Evolutionary conservation across 2,888 invertebrate genomes (phyloP), one percentile per base, ranked within the genome.

Genomic region (Polyommatus icarus): DNA sequence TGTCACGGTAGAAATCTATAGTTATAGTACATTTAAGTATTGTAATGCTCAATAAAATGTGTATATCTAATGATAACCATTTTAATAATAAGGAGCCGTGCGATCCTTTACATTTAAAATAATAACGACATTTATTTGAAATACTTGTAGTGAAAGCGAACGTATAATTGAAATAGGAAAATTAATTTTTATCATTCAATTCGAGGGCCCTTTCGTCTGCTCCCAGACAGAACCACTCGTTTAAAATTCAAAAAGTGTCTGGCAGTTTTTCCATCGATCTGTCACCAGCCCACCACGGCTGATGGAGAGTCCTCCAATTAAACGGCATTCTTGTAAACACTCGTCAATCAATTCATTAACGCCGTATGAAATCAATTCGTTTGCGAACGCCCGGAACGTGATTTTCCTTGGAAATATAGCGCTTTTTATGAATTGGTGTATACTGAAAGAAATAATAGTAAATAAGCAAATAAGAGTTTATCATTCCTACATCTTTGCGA

Each of bases 261-360:
- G 86, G 85, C 88, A 87, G 88, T 86, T 89, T 89, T 86, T 82
- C 80, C 87, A 86, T 80, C 79, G 80, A 88, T 87, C 89, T 87
- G 87, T 88, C 87, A 85, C 54, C 54, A 54, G 54, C 54, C 54
- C 54, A 54, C 82, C 85, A 82, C 77, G 75, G 73, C 77, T 81
- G 82, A 86, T 87, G 84, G 85, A 90, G 88, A 84, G 88, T 84
- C 88, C 86, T 90, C 87, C 91, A 91, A 92, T 92, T 91, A 91
- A 85, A 83, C 82, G 79, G 82, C 85, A 82, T 83, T 85, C 84
- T 87, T 84, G 84, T 85, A 85, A 85, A 88, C 83, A 81, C 84
- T 82, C 80, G 86, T 86, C 84, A 85, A 82, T 82, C 87, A 87
- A 87, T 89, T 91, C 89, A 91, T 90, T 88, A 88, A 84, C 86